phyloP scores from a whole-genome alignment of 2,113 vertebrate genomes.

The Setophaga coronata region DNA sequence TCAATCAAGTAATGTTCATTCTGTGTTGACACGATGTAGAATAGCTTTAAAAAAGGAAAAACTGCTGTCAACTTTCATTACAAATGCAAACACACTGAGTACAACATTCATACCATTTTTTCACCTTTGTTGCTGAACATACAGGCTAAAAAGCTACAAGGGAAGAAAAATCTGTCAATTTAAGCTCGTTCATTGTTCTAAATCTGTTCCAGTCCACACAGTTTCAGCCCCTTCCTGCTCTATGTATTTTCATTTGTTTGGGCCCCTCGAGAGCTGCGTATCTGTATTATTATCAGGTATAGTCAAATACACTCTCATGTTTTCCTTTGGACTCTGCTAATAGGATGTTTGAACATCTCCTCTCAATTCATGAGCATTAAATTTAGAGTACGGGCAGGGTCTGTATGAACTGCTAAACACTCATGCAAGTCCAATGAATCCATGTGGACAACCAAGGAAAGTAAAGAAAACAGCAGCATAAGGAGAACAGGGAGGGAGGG shows the following conservation, averaged over 20 bases:
- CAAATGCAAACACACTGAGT: conserved; percentile 70
- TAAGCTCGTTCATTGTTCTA: conserved; percentile 29
- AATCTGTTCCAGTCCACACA: conserved; percentile 23
- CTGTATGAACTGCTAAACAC: conserved; percentile 28
- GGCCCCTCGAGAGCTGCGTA: conserved; percentile 37
- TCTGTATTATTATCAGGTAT: neutral
- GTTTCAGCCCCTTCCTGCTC: conserved; percentile 60
- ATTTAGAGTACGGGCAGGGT: neutral
- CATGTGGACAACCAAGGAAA: neutral
- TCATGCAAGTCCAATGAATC: conserved; percentile 25
- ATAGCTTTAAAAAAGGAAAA: conserved; percentile 65
- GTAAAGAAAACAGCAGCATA: conserved; percentile 45
- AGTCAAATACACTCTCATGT: neutral
- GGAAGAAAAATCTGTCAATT: conserved; percentile 39
- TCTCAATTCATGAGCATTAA: neutral
- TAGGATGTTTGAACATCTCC: neutral
- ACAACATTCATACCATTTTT: conserved; percentile 68
- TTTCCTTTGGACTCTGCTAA: conserved; percentile 38
- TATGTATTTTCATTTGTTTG: neutral
- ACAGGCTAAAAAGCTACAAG: conserved; percentile 68
- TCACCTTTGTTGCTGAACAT: conserved; percentile 65
- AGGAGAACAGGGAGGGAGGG: conserved; percentile 31
- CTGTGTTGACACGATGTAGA: conserved; percentile 55
- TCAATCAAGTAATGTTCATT: conserved; percentile 57
- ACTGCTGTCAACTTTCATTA: conserved; percentile 52